Evolutionary conservation across 2,888 invertebrate species (phyloP).

Genomic region (Perithous albicinctus): DNA sequence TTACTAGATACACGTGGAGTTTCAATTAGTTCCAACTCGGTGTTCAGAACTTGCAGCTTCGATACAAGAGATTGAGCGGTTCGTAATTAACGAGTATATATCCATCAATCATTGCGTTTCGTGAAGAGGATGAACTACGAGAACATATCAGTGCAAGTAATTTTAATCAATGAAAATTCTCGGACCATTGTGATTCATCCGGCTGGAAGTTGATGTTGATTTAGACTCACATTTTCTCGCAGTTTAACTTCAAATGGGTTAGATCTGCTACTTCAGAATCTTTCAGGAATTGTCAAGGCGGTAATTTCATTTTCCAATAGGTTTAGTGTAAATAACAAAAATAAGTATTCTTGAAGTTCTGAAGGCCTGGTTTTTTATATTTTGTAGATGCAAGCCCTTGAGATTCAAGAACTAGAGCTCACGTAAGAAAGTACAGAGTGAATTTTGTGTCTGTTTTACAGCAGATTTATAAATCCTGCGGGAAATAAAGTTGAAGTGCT

Average conservation of each 20-base stretch:
- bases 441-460: not conserved
- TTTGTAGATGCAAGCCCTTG: not conserved
- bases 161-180: not conserved
- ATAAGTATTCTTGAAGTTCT: not conserved
- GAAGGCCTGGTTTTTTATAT: not conserved
- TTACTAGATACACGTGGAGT: not conserved
- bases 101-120: not conserved
- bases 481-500: not conserved
- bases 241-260: not conserved
- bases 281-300: not conserved
- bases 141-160: not conserved
- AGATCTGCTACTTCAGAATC: not conserved
- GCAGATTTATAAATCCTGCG: conserved; percentile 9
- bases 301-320: not conserved
- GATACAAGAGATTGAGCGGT: not conserved
- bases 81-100: not conserved
- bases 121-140: not conserved
- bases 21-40: not conserved
- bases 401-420: not conserved
- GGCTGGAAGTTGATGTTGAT: not conserved
- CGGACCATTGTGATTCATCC: not conserved
- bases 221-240: not conserved
- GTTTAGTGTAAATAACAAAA: not conserved
- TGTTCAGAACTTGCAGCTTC: not conserved
- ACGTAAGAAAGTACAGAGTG: not conserved